Conservation (phyloP, 2,888 invertebrate species). For the Cybosia mesomella region DNA sequence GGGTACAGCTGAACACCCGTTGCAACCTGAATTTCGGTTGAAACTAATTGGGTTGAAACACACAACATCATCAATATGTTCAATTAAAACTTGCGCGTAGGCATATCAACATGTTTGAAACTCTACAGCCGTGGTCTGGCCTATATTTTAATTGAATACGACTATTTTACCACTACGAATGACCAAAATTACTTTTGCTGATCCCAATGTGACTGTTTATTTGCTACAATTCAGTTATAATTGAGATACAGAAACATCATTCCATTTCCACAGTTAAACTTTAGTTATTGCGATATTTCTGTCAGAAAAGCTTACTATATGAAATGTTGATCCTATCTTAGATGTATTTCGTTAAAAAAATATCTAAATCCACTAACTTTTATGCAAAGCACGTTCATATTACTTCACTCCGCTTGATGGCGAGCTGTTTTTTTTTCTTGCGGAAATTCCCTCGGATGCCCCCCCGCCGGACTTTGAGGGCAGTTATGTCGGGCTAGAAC, state of each 20-base stretch:
- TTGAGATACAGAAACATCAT: conserved; percentile 37
- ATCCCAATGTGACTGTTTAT: conserved; percentile 18
- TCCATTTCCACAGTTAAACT: conserved; percentile 28
- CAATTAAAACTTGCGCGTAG: conserved; percentile 26
- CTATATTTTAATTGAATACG: conserved; percentile 44
- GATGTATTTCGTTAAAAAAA: too few species aligned
- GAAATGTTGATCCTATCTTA: conserved; percentile 28
- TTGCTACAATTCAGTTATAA: conserved; percentile 36
- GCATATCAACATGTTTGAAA: conserved; percentile 22
- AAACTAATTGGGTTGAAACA: too few species aligned
- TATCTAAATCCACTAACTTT: too few species aligned
- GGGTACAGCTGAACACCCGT: not conserved
- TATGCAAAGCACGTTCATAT: too few species aligned
- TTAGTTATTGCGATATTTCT: conserved; percentile 37
- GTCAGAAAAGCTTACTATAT: conserved; percentile 23
- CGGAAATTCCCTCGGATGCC: too few species aligned
- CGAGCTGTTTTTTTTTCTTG: too few species aligned
- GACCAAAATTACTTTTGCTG: conserved; percentile 40
- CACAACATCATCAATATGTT: too few species aligned
- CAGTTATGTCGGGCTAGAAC: too few species aligned
- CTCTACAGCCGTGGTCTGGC: conserved; percentile 29
- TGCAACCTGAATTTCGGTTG: not conserved
- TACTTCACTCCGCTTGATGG: too few species aligned
- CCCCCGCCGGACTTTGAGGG: too few species aligned
- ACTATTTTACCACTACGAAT: conserved; percentile 44